Conservation (phyloP, 37 sponge, comb jelly and placozoan genomes). For the Theonella swinhoei region DNA sequence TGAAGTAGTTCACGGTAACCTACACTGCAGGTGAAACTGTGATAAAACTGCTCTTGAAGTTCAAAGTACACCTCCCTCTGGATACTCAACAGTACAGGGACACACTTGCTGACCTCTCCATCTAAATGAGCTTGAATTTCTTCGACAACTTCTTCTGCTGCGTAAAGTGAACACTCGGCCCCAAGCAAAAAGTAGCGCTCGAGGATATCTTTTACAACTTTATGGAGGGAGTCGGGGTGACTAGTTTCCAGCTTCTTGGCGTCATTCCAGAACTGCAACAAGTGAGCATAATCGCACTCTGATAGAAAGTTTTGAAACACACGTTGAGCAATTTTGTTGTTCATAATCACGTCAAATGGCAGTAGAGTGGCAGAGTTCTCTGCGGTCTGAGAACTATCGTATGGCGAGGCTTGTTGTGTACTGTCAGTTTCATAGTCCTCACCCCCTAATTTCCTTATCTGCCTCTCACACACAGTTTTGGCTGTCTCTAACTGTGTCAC, state of each 20-base stretch:
- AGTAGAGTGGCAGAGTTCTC: slow-evolving; percentile 11
- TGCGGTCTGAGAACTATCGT: neutral
- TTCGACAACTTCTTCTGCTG: slow-evolving; percentile 14
- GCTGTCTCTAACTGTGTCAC: slow-evolving; percentile 71
- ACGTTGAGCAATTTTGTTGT: slow-evolving; percentile 13
- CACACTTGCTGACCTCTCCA: neutral
- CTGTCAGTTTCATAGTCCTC: slow-evolving; percentile 39
- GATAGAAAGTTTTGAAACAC: slow-evolving; percentile 33
- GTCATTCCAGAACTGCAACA: slow-evolving; percentile 52
- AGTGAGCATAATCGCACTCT: slow-evolving; percentile 23
- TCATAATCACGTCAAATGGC: slow-evolving; percentile 66
- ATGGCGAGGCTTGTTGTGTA: neutral
- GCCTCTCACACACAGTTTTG: slow-evolving; percentile 65
- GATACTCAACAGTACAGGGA: neutral
- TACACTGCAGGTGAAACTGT: slow-evolving; percentile 52
- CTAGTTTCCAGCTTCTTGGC: neutral
- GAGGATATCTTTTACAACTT: slow-evolving; percentile 14
- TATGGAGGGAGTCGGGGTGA: neutral
- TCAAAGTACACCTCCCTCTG: slow-evolving; percentile 41
- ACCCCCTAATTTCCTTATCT: slow-evolving; percentile 69
- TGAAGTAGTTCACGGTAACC: slow-evolving; percentile 52
- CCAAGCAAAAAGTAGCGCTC: slow-evolving; percentile 2
- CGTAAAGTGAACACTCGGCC: slow-evolving; percentile 10
- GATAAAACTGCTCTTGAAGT: slow-evolving; percentile 56
- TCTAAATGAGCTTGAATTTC: slow-evolving; percentile 8